Base-by-base conservation (phyloP, 2,888 invertebrate species). In the Willowsia nigromaculata region DNA sequence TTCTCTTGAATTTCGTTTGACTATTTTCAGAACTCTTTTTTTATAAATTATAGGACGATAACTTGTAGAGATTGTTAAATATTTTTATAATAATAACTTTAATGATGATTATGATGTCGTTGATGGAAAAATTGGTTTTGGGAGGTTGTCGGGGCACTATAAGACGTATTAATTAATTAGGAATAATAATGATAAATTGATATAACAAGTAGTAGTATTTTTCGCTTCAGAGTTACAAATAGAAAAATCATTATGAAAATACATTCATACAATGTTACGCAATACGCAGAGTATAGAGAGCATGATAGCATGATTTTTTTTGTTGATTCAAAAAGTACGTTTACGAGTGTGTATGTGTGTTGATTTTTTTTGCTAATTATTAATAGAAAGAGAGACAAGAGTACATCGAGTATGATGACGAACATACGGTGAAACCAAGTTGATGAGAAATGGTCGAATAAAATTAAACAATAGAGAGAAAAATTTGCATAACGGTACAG, bases 191-290 rank as follows among this genome's bases (percentile, higher is more conserved):
- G 11, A 15, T 33, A 62, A 33, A 62, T 27, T 15, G 11, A 15
- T 33, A 62, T 62, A 62, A 59, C 25, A 59, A 15, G 27, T 33
- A 9, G 7, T 25, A 11, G 15, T 65, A 15, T 33, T 33, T 65
- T 65, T 15, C 13, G 71, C 43, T 71, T 71, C 25, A 15, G 13
- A 43, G 27, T 62, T 74, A 74, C 27, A 74, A 74, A 56, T 76
- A 76, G 47, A 76, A 80, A 74, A 56, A 56, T 80, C 37, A 56
- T 80, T 80, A 80, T 56, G 80, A 80, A 80, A 80, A 80, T 80
- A 80, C 80, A 80, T 80, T 30, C 80, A 80, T 80, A 53, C 80
- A 33, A n/a, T 27, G 71, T 68, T 68, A 22, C 40, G 47, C 27
- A 22, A 18, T 71, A 43, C 71, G 43, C 13, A 37, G 40, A 43